Base-by-base conservation (phyloP, 1,140 invertebrate species). In the Lordiphosa clarofinis region DNA sequence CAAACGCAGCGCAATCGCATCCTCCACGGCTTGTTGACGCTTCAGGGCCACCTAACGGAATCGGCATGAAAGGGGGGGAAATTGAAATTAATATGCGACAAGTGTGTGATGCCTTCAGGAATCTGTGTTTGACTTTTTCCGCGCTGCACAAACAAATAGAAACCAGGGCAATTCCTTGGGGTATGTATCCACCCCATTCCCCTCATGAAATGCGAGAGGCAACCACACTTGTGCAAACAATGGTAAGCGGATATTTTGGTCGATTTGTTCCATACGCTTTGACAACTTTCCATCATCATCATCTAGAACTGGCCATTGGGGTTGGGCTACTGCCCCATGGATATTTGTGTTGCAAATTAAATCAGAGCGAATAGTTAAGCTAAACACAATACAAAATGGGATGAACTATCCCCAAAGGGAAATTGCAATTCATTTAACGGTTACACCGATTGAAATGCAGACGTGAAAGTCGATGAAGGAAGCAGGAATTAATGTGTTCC, bases 11-110 rank as follows among this genome's bases (percentile, higher is more conserved):
- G 97, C 97, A 56, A 99, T 97, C 28, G 97, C 96, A 89, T 99
- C 97, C 91, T 99, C 98, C 0, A 97, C 97, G 0, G 97, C 97
- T 91, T 99, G 97, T 89, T 98, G 97, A 37, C 98, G 91, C 90
- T 99, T 99, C 50, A 99, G 89, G 9, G 97, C 97, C n/a, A 99
- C 97, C 95, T 98, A 89, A 15, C 24, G 15, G 15, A 15, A 15
- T 15, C 15, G 15, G 1, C 1, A 28, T 7, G 3, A 5, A 84
- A 82, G 65, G 36, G 40, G 54, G 11, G 50, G 38, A 35, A 82
- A 87, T 87, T 76, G 86, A 87, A 87, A 87, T 87, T 87, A 87
- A 87, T 87, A 87, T 87, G 86, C 86, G 75, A 65, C 82, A 81
- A 81, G 82, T 86, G 81, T 68, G 44, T 63, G 28, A 31, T 31